Base-by-base conservation (phyloP, 2,113 vertebrate species). In the Macroglossus sobrinus region DNA sequence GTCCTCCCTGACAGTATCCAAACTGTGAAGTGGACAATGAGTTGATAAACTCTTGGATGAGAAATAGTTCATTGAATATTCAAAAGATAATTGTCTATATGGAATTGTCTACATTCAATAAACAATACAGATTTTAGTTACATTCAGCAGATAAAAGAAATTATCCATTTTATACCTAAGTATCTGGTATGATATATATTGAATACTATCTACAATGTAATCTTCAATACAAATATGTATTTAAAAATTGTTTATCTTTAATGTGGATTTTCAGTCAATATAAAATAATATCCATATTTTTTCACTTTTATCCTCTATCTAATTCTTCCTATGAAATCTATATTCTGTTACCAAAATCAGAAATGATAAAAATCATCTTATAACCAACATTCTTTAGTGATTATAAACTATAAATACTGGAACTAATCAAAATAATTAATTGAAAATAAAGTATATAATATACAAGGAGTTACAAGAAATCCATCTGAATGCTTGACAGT, bases 291-390 rank as follows among this genome's bases (percentile, higher is more conserved):
- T 59, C 71, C 35, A 21, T 76, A 57, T 84, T 72, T 90, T 74
- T 21, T 35, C 11, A 59, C 43, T 80, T 61, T 50, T n/a, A 22
- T 69, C 0, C 7, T 63, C 59, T 78, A 28, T 69, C 33, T 79
- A 57, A 55, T 68, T 84, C 55, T 74, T 55, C 11, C 15, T 7
- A 10, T 88, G 75, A 87, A 69, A 76, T 72, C 13, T 84, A 84
- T 18, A 95, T 93, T 91, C 18, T 91, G 10, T 66, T 92, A 88
- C 61, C 35, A 93, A 68, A 95, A 90, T 78, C 30, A 69, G 61
- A 89, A 96, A 69, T 59, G 15, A 28, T 38, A 92, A 26, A 3
- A 80, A 18, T 33, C 26, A 59, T 88, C 43, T n/a, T 40, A 61
- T 35, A 80, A 64, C 9, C n/a, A 82, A 2, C 81, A 19, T n/a